Base-by-base conservation (phyloP, 2,113 vertebrate species). In the Machaerirhynchus nigripectus region DNA sequence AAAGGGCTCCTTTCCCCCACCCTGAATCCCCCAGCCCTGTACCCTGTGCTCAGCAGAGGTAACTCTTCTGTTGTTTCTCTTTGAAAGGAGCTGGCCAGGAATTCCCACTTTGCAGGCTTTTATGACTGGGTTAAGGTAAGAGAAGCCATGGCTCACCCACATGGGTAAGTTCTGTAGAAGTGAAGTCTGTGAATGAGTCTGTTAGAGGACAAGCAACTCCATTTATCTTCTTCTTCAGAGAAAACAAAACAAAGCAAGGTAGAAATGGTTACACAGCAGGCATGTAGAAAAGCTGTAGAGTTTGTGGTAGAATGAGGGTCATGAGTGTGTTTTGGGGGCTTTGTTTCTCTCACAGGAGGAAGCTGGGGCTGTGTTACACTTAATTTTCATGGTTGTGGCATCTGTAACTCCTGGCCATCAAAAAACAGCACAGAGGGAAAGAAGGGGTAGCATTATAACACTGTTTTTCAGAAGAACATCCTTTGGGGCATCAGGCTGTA, bases 11-110 rank as follows among this genome's bases (percentile, higher is more conserved):
- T 85, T 76, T 61, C 11, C 37, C 20, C 10, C 2, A 22, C 14
- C 44, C 57, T 8, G n/a, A 42, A 27, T n/a, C 31, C 28, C 77
- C 50, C 67, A 71, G 55, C 26, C 30, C 35, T 22, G 19, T 33
- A 61, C 9, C 6, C 11, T 28, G 27, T 47, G 40, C 22, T 80
- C 37, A 44, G 42, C 84, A 81, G 26, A 64, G 14, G 2, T 95
- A 87, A 96, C 76, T 44, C 12, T 79, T 40, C 74, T 88, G 18
- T 93, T 94, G 30, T 96, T 94, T 96, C 39, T 90, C 0, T 95
- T 90, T 96, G 85, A 27, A 96, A 99, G 99, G 99, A 99, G 92
- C 93, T 99, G 93, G 98, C 98, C 73, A 93, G 97, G 84, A 98
- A 98, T 82, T 80, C 79, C 17, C 87, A 98, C 39, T 97, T 99